phyloP scores from a whole-genome alignment of 2,113 vertebrate species.

The Periophthalmodon schlosseri region DNA sequence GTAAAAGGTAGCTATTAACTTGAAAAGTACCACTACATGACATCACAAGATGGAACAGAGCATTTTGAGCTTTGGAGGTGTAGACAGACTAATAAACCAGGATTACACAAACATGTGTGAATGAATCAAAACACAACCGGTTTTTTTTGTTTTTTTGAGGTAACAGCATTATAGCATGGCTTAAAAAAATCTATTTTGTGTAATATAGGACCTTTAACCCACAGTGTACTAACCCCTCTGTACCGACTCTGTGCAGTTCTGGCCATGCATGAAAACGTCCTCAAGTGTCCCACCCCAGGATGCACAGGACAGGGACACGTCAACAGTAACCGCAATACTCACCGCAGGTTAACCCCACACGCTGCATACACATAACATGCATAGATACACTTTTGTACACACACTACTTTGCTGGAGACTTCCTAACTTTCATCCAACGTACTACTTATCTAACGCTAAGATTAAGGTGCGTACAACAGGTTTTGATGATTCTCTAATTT shows the following conservation, averaged over 20 bases:
- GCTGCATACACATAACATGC: background rate
- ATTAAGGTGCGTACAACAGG: background rate
- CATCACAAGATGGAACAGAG: too few species aligned
- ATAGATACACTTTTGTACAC: background rate
- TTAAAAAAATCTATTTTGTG: too few species aligned
- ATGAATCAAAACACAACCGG: too few species aligned
- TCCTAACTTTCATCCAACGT: background rate
- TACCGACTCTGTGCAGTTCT: constrained; percentile 81
- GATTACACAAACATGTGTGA: too few species aligned
- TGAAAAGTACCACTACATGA: too few species aligned
- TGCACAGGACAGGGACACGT: constrained; percentile 98
- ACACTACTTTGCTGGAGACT: too few species aligned
- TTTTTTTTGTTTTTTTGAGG: too few species aligned
- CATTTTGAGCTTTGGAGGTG: too few species aligned
- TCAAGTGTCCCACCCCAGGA: constrained; percentile 98
- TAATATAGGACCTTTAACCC: background rate
- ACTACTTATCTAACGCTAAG: background rate
- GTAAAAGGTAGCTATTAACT: too few species aligned
- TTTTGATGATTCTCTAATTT: too few species aligned
- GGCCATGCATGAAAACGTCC: constrained; percentile 98
- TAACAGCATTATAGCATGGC: too few species aligned
- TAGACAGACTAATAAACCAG: too few species aligned
- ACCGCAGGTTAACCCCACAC: constrained; percentile 84
- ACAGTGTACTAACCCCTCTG: background rate
- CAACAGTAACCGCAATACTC: constrained; percentile 99